Evolutionary conservation across 2,113 vertebrate genomes (phyloP), one percentile per base, ranked within the genome.

Genomic region (Apaloderma vittatum): DNA sequence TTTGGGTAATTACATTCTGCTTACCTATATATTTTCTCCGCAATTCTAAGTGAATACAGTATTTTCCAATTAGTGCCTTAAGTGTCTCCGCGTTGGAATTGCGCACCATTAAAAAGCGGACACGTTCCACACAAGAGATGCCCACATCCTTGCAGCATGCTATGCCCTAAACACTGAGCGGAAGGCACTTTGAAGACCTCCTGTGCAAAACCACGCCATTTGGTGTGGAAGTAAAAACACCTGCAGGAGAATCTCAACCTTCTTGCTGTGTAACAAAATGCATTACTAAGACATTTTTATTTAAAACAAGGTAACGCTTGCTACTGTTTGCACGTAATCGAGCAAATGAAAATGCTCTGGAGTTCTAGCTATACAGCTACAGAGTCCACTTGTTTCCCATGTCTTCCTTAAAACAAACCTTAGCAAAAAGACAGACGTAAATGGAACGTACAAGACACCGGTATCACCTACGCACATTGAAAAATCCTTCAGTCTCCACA

Each of bases 1-100:
- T 97, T 91, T 81, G 97, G 97, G 79, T 96, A 95, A 97, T 97
- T 97, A 93, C 93, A 91, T 68, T 95, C 86, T 96, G 95, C 94
- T 97, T 96, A 94, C 79, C 95, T 97, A 94, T 97, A 96, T 97
- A 94, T 97, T 97, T 97, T 93, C 86, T 89, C 92, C 68, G 89
- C 70, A 92, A 96, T 76, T 87, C 96, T 94, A 97, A 96, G 94
- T 94, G 95, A 90, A 94, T 96, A 95, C 80, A 92, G 51, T 97
- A 97, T 96, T 97, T 97, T 97, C 95, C 83, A 97, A 94, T 97
- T 97, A 97, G 92, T 94, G 86, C 83, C 86, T 94, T 91, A 94
- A 96, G 94, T 87, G 80, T 83, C 29, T 82, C 90, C 91, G 91
- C 91, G 94, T 72, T 75, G 83, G 92, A 97, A 95, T 52, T 81